phyloP scores from a whole-genome alignment of 2,797 vertebrate species.

The Rhinichthys osculus region DNA sequence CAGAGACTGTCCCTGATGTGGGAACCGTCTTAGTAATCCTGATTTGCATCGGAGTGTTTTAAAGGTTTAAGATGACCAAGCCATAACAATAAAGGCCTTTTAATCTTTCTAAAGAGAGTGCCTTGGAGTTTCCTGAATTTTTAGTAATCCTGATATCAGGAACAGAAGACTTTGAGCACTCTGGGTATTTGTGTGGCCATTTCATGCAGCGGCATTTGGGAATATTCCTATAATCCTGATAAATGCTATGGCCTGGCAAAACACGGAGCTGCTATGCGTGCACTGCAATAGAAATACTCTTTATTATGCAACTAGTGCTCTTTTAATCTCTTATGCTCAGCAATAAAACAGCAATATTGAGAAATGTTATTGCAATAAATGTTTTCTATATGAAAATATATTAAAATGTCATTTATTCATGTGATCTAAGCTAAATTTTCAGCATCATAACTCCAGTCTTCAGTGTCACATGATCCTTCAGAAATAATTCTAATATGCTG shows the following conservation, averaged over 20 bases:
- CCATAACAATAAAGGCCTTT: too few species aligned
- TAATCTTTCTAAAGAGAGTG: too few species aligned
- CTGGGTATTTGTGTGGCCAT: slow-evolving; percentile 2
- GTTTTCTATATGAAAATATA: not conserved
- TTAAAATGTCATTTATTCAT: not conserved
- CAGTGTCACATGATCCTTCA: not conserved
- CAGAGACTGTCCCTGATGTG: not conserved
- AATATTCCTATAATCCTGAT: not conserved
- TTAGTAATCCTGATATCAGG: not conserved
- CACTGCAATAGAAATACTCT: not conserved
- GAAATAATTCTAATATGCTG: not conserved
- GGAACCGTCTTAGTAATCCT: not conserved
- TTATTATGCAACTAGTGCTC: not conserved
- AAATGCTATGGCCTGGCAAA: not conserved
- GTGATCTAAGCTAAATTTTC: not conserved
- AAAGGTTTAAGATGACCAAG: too few species aligned
- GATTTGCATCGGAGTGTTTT: too few species aligned
- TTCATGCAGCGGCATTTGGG: not conserved
- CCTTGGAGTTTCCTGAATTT: too few species aligned
- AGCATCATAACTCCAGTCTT: not conserved
- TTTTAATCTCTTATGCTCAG: not conserved
- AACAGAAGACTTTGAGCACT: not conserved
- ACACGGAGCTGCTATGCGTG: not conserved
- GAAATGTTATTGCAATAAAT: not conserved
- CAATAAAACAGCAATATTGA: not conserved